phyloP scores from a whole-genome alignment of 2,797 vertebrate genomes.

The Gallinago nigripennis region DNA sequence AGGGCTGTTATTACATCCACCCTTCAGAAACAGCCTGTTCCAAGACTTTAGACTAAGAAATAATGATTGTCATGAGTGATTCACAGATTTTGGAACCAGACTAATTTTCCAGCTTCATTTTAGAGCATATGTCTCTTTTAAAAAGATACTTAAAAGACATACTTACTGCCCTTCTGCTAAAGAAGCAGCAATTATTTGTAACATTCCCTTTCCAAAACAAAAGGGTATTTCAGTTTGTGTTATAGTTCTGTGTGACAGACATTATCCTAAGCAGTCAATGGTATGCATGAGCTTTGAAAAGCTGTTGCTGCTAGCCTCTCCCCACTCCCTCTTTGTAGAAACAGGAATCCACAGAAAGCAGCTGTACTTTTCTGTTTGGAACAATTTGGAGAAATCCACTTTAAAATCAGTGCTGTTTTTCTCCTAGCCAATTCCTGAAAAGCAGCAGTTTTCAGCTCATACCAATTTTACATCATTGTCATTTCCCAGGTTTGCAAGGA shows the following conservation, averaged over 20 bases:
- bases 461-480: not conserved
- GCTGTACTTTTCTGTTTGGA: not conserved
- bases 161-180: not conserved
- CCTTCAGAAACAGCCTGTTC: not conserved
- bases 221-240: not conserved
- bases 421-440: not conserved
- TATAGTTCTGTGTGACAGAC: slow-evolving; percentile 21
- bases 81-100: not conserved
- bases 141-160: not conserved
- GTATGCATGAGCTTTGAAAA: not conserved
- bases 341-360: not conserved
- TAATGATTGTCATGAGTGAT: not conserved
- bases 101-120: slow-evolving; percentile 32
- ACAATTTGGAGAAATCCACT: not conserved
- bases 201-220: not conserved
- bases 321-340: not conserved
- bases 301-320: not conserved
- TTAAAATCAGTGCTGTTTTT: not conserved
- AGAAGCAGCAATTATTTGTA: slow-evolving; percentile 10
- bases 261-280: not conserved
- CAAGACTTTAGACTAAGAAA: not conserved
- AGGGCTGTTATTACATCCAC: not conserved
- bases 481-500: not conserved
- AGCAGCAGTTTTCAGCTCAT: not conserved
- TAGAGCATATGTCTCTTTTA: slow-evolving; percentile 2